Percentiles rank a stretch among this genome's conserved stretches.
Conservation (phyloP, 1,140 invertebrate species). For the Drosophila yakuba region DNA sequence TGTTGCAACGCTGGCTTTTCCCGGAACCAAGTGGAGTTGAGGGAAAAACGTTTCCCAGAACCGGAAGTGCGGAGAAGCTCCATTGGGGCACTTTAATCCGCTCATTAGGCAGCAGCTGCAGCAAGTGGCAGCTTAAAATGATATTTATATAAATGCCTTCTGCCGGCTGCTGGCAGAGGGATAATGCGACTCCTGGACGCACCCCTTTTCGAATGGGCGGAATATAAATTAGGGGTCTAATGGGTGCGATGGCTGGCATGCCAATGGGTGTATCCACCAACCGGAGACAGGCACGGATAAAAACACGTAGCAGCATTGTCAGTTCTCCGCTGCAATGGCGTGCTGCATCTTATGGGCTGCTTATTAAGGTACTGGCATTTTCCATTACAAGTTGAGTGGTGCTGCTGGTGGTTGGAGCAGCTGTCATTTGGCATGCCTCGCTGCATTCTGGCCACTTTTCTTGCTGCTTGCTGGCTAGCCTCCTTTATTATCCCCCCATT, state of each 20-base stretch:
- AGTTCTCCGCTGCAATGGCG: conserved; percentile 40
- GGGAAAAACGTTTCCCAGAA: conserved; percentile 10
- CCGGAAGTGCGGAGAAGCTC: not conserved
- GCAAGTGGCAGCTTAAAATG: conserved; percentile 61
- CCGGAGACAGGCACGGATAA: not conserved
- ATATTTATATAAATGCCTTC: conserved; percentile 73
- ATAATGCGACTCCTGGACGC: conserved; percentile 57
- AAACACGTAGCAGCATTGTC: conserved; percentile 52
- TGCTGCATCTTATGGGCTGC: conserved; percentile 54
- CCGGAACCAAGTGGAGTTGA: not conserved
- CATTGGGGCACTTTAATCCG: conserved; percentile 62
- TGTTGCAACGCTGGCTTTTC: conserved; percentile 11
- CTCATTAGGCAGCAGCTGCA: conserved; percentile 80
- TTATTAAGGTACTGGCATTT: conserved; percentile 63
- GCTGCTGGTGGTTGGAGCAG: conserved; percentile 8
- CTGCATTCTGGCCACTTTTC: conserved; percentile 32
- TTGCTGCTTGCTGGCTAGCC: not conserved
- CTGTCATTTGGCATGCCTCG: conserved; percentile 65
- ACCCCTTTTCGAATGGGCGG: conserved; percentile 1
- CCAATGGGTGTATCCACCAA: not conserved
- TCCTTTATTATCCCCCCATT: not conserved
- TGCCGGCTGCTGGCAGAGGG: conserved; percentile 49
- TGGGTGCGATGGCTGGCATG: conserved; percentile 10
- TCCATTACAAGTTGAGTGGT: conserved; percentile 14
- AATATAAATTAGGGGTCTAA: conserved; percentile 50